A percentile compares a stretch with the other conserved stretches of the same genome.
These are phyloP conservation scores for Drosophila equinoxialis DNA, from an alignment of 1,140 invertebrate genomes.

Conservation along the genomic window DNA sequence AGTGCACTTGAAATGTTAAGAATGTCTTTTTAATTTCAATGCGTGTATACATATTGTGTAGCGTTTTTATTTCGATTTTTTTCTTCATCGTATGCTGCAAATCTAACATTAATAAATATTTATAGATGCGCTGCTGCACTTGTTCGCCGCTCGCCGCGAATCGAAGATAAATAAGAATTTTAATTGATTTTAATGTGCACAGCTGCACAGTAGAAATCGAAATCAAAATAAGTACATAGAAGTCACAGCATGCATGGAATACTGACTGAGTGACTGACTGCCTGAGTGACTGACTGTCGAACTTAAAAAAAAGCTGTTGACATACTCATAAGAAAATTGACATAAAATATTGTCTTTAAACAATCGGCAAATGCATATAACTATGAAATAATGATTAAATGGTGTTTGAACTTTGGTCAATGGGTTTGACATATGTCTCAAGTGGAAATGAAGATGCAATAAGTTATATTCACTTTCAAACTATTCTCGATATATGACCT, in stretches of 20 bases:
- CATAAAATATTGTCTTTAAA: slow-evolving; percentile 67
- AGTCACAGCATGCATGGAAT: slow-evolving; percentile 16
- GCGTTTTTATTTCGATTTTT: slow-evolving; percentile 30
- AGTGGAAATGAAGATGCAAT: slow-evolving; percentile 15
- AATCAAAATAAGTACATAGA: slow-evolving; percentile 10
- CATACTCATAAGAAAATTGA: slow-evolving; percentile 64
- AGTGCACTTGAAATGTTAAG: slow-evolving; percentile 55
- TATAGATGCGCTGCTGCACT: slow-evolving; percentile 69
- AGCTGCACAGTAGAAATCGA: slow-evolving; percentile 65
- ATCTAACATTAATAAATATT: slow-evolving; percentile 68
- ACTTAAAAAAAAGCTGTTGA: slow-evolving; percentile 66
- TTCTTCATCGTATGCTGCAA: slow-evolving; percentile 37
- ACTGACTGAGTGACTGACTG: slow-evolving; percentile 38
- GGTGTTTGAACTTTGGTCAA: slow-evolving; percentile 33
- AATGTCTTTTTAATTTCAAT: slow-evolving; percentile 52
- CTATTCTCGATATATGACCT: too few relatives aligned
- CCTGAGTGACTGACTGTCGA: slow-evolving; percentile 49
- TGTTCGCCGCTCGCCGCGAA: slow-evolving; percentile 52
- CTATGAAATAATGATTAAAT: slow-evolving; percentile 48
- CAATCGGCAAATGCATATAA: slow-evolving; percentile 46
- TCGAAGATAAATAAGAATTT: slow-evolving; percentile 77
- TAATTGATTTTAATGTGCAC: slow-evolving; percentile 79
- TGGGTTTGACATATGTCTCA: slow-evolving; percentile 21
- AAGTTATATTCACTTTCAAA: slow-evolving; percentile 1
- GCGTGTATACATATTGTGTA: slow-evolving; percentile 40